Evolutionary conservation across 2,797 vertebrate species (phyloP).

Genomic region (Iguana delicatissima): DNA sequence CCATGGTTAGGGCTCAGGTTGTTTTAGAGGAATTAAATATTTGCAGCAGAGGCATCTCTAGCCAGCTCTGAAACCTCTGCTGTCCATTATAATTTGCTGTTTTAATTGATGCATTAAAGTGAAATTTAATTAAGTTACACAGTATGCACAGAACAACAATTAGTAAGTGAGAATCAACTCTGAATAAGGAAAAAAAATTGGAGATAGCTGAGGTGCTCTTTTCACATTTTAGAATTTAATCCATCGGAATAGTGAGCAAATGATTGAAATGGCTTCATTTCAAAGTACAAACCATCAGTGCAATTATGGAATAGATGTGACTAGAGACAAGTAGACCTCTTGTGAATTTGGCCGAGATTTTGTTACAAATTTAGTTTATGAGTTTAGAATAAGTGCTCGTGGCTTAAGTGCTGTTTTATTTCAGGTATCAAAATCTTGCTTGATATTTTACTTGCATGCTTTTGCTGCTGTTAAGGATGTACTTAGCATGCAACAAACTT

Average conservation of each 20-base stretch:
- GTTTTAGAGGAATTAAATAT: background rate
- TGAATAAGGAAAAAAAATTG: slow-evolving; percentile 21
- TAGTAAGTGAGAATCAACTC: slow-evolving; percentile 32
- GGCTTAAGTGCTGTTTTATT: slow-evolving; percentile 42
- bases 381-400: slow-evolving; percentile 38
- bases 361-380: slow-evolving; percentile 43
- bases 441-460: slow-evolving; percentile 13
- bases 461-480: slow-evolving; percentile 1
- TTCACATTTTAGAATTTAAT: slow-evolving; percentile 33
- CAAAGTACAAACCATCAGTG: slow-evolving; percentile 36
- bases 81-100: slow-evolving; percentile 36
- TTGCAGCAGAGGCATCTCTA: background rate
- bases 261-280: slow-evolving; percentile 10
- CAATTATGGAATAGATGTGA: slow-evolving; percentile 35
- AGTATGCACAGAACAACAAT: slow-evolving; percentile 19
- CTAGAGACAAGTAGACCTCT: slow-evolving; percentile 34
- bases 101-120: slow-evolving; percentile 41
- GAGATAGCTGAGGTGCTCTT: background rate
- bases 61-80: slow-evolving; percentile 20
- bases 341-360: slow-evolving; percentile 14
- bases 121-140: slow-evolving; percentile 34
- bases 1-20: background rate
- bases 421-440: slow-evolving; percentile 37
- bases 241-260: slow-evolving; percentile 19
- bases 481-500: slow-evolving; percentile 2